These are phyloP conservation scores for Noctua comes DNA, from an alignment of 2,888 invertebrate species.

Conservation along the genomic window DNA sequence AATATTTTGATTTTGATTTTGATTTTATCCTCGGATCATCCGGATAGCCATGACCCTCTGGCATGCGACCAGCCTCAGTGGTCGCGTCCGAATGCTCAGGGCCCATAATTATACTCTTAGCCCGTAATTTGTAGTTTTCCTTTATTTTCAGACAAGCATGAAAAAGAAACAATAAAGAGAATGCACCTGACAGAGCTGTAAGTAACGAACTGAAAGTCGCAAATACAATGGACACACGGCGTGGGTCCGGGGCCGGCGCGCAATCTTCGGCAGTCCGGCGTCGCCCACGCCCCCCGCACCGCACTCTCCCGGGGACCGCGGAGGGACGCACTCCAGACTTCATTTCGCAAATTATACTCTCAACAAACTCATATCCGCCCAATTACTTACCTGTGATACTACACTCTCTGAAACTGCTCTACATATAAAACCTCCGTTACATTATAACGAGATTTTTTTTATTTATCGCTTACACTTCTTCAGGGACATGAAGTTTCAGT, in stretches of 20 bases:
- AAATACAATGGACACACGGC: slow-evolving; percentile 24
- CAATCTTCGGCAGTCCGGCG: not conserved
- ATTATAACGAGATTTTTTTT: slow-evolving; percentile 49
- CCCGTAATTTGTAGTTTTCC: not conserved
- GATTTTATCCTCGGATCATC: too few relatives aligned
- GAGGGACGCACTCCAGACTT: slow-evolving; percentile 55
- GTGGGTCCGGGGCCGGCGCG: not conserved
- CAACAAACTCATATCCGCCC: slow-evolving; percentile 67
- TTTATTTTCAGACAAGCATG: slow-evolving; percentile 5
- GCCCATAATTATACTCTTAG: too few relatives aligned
- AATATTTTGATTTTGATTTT: too few relatives aligned
- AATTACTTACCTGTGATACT: slow-evolving; percentile 67
- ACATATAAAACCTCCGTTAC: slow-evolving; percentile 52
- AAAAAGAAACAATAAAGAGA: slow-evolving; percentile 23
- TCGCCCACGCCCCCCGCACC: not conserved
- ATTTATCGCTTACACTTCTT: slow-evolving; percentile 45
- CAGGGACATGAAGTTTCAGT: slow-evolving; percentile 24
- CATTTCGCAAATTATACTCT: slow-evolving; percentile 67
- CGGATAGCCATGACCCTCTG: too few relatives aligned
- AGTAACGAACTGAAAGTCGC: slow-evolving; percentile 24
- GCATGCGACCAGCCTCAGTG: too few relatives aligned
- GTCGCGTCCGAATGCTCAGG: too few relatives aligned
- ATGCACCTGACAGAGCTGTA: not conserved
- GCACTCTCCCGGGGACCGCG: not conserved
- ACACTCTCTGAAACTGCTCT: slow-evolving; percentile 60